These are phyloP conservation scores for Pelecanoides urinatrix DNA, from an alignment of 2,113 vertebrate genomes.

Conservation along the genomic window DNA sequence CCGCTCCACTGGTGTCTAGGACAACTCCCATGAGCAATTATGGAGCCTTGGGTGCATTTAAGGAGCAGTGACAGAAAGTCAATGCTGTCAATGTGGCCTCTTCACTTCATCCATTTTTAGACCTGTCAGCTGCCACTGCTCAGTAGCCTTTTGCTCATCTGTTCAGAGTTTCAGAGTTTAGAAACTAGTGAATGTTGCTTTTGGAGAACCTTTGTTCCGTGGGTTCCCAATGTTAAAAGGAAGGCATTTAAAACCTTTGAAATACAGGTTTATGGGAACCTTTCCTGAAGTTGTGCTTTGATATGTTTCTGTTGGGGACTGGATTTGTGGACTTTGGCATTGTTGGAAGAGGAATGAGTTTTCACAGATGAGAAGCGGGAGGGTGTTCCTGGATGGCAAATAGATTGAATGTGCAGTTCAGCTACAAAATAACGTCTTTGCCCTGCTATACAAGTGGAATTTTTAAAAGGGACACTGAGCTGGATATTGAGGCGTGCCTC, in stretches of 20 bases:
- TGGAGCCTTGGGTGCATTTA: not conserved
- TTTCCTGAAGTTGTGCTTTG: not conserved
- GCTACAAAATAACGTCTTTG: not conserved
- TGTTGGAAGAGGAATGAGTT: not conserved
- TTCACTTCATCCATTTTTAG: not conserved
- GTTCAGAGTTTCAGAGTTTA: not conserved
- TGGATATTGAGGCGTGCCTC: not conserved
- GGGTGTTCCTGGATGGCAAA: not conserved
- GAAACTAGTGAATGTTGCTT: not conserved
- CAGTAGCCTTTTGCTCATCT: not conserved
- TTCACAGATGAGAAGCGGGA: not conserved
- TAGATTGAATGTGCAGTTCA: not conserved
- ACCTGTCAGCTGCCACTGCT: not conserved
- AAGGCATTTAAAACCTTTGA: not conserved
- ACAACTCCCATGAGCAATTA: not conserved
- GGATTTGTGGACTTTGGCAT: not conserved
- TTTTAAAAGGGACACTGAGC: not conserved
- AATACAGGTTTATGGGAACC: not conserved
- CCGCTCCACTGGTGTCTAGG: not conserved
- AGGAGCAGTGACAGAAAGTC: not conserved
- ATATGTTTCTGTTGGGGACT: not conserved
- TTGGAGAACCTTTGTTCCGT: not conserved
- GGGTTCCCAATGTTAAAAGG: not conserved
- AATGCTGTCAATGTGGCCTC: not conserved
- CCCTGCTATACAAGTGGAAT: not conserved